phyloP scores from a whole-genome alignment of 1,140 invertebrate genomes.

The Elysia chlorotica region DNA sequence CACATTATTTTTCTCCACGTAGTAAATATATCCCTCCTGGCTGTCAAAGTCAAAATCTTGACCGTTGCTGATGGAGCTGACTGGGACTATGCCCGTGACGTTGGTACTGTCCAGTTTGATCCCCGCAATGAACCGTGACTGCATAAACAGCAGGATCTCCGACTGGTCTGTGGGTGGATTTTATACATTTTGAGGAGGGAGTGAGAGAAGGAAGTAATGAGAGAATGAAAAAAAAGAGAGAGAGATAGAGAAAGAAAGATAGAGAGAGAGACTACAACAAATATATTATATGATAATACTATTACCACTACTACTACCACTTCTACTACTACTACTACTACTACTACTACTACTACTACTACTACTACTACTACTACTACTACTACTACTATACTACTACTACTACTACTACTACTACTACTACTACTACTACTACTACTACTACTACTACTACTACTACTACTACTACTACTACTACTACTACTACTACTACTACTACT shows the following conservation, averaged over 20 bases:
- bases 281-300: too few relatives aligned
- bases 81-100: constrained; percentile 66
- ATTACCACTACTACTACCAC: too few relatives aligned
- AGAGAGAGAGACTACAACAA: neutral
- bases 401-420: too few relatives aligned
- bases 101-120: constrained; percentile 34
- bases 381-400: too few relatives aligned
- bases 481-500: too few relatives aligned
- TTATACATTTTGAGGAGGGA: too few relatives aligned
- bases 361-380: too few relatives aligned
- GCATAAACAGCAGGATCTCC: constrained; percentile 88
- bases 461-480: too few relatives aligned
- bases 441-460: too few relatives aligned
- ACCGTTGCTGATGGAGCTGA: constrained; percentile 89
- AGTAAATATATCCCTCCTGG: constrained; percentile 80
- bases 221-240: neutral
- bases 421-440: too few relatives aligned
- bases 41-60: constrained; percentile 91
- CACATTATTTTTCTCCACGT: constrained; percentile 47
- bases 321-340: too few relatives aligned
- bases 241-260: neutral
- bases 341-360: too few relatives aligned
- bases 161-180: constrained; percentile 29
- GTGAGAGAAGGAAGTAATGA: neutral
- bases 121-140: constrained; percentile 69